These are phyloP conservation scores for Apamea crenata DNA, from an alignment of 2,888 invertebrate genomes.

Conservation along the genomic window DNA sequence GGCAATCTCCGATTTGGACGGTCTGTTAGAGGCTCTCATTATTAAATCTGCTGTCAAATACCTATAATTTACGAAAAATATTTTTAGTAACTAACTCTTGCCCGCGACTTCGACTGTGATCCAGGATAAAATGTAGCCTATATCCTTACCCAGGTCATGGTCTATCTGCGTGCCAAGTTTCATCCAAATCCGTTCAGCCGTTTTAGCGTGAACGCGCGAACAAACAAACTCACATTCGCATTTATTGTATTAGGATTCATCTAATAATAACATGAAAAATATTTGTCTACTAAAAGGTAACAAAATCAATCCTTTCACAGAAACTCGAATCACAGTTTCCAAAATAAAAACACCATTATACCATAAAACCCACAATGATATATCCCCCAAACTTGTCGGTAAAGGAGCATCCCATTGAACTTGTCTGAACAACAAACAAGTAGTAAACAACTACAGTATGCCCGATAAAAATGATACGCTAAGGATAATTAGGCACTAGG, in stretches of 20 bases:
- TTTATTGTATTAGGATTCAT: not conserved
- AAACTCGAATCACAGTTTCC: not conserved
- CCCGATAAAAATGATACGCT: conserved; percentile 32
- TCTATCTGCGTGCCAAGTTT: not conserved
- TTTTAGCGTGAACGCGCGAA: not conserved
- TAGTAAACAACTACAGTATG: conserved; percentile 36
- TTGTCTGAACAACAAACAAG: conserved; percentile 58
- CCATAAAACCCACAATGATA: conserved; percentile 10
- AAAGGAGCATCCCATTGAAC: conserved; percentile 43
- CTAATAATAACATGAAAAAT: not conserved
- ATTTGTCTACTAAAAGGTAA: not conserved
- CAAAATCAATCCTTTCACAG: not conserved
- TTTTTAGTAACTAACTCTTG: no score
- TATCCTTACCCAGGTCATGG: no score
- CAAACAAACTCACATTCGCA: not conserved
- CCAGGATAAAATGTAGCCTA: not conserved
- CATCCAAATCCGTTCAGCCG: not conserved
- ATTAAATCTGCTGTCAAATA: not conserved
- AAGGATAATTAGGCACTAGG: not conserved
- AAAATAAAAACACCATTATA: conserved; percentile 9
- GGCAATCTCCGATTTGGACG: not conserved
- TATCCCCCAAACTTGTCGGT: conserved; percentile 29
- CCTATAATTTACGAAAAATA: not conserved
- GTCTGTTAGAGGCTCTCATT: not conserved
- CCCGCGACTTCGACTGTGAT: not conserved